These are phyloP conservation scores for Ellobium chinense DNA, from an alignment of 2,888 invertebrate species.

Conservation along the genomic window DNA sequence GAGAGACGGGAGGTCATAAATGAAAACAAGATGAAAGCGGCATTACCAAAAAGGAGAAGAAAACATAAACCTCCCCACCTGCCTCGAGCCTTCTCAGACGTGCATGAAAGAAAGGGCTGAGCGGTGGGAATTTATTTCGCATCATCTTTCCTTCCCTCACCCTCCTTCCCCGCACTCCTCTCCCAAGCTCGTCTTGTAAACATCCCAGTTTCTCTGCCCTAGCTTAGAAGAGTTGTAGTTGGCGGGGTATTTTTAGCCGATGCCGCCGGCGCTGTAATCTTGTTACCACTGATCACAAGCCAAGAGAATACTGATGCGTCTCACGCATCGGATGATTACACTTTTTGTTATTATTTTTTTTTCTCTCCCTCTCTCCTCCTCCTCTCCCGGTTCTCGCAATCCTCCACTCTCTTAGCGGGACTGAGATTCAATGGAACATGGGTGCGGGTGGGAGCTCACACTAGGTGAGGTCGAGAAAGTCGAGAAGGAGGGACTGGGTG, in stretches of 20 bases:
- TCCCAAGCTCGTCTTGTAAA: too few species aligned
- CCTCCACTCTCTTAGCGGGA: too few species aligned
- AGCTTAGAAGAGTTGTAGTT: neutral
- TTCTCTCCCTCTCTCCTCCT: neutral
- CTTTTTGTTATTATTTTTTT: too few species aligned
- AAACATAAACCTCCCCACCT: neutral
- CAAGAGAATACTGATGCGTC: neutral
- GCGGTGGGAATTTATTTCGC: neutral
- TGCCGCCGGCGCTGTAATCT: neutral
- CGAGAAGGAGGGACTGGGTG: too few species aligned
- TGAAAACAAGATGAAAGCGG: too few species aligned
- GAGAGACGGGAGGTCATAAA: too few species aligned
- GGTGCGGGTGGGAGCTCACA: too few species aligned
- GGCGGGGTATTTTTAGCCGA: neutral
- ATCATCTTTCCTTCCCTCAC: neutral
- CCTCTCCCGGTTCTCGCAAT: too few species aligned
- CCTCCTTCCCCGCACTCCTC: neutral
- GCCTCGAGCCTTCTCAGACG: neutral
- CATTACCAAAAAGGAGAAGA: neutral
- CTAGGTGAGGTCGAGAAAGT: too few species aligned
- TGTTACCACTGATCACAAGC: slow-evolving; percentile 5
- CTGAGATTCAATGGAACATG: too few species aligned
- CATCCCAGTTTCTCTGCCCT: neutral
- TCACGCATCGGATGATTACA: too few species aligned
- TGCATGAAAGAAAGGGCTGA: neutral